These are phyloP conservation scores for Hippolais icterina DNA, from an alignment of 2,113 vertebrate species.

Conservation along the genomic window DNA sequence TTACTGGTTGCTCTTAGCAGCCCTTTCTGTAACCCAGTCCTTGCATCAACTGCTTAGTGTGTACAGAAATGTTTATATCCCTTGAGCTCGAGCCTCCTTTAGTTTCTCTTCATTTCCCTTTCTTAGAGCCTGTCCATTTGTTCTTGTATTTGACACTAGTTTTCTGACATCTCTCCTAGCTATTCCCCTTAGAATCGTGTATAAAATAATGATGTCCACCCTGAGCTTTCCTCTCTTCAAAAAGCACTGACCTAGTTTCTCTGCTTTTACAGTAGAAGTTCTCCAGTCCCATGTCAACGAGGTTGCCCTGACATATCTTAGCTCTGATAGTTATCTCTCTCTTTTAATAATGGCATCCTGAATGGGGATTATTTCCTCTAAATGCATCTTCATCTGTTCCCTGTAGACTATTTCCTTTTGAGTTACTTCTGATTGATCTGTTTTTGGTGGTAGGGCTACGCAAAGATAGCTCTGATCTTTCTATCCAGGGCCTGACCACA, in stretches of 20 bases:
- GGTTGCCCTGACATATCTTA: conserved; percentile 59
- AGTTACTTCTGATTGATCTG: conserved; percentile 55
- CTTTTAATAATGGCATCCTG: conserved; percentile 63
- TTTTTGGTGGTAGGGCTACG: conserved; percentile 33
- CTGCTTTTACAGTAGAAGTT: conserved; percentile 56
- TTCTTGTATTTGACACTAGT: conserved; percentile 51
- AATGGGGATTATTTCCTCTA: conserved; percentile 62
- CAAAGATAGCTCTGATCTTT: conserved; percentile 57
- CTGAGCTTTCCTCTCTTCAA: conserved; percentile 62
- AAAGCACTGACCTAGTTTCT: conserved; percentile 70
- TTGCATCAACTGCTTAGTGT: not conserved
- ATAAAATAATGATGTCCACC: conserved; percentile 70
- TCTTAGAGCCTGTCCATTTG: conserved; percentile 51
- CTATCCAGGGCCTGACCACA: conserved; percentile 56
- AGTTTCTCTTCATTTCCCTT: conserved; percentile 37
- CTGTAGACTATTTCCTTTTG: conserved; percentile 55
- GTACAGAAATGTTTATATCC: conserved; percentile 26
- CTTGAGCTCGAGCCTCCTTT: not conserved
- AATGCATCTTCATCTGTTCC: conserved; percentile 53
- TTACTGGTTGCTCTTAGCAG: not conserved
- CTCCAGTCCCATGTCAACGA: conserved; percentile 65
- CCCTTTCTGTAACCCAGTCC: not conserved
- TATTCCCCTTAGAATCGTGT: conserved; percentile 51
- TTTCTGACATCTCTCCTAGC: conserved; percentile 57
- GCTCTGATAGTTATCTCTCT: conserved; percentile 48